Conservation (phyloP, 1,140 invertebrate species). For the Cheumatopsyche charites region DNA sequence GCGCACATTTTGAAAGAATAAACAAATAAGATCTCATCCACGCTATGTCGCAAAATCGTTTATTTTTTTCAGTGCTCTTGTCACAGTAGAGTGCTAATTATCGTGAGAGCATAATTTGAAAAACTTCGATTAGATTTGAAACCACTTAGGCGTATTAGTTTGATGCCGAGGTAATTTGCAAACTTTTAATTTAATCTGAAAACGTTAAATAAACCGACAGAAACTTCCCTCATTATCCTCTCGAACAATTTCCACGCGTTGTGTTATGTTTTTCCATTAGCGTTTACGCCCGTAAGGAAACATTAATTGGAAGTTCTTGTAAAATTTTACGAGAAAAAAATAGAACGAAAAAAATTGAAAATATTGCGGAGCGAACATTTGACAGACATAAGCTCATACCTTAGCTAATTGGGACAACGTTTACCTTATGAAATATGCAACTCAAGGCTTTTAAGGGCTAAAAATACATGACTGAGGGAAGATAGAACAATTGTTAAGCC, state of each 20-base stretch:
- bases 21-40: no score
- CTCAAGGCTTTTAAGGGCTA: conserved; percentile 12
- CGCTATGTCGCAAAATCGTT: no score
- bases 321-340: no score
- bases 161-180: neutral
- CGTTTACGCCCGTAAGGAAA: no score
- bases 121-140: neutral
- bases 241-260: neutral
- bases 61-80: neutral
- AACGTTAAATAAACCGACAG: neutral
- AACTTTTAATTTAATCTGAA: conserved; percentile 6
- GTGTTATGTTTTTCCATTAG: no score
- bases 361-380: no score
- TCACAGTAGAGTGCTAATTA: neutral
- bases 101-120: neutral
- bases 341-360: no score
- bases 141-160: conserved; percentile 1
- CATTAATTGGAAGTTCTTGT: no score
- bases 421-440: neutral
- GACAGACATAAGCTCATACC: no score
- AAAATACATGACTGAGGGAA: conserved; percentile 11
- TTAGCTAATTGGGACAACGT: no score
- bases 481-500: conserved; percentile 11
- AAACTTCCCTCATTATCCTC: neutral
- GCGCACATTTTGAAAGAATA: no score